Evolutionary conservation across 2,888 invertebrate species (phyloP), one percentile per base, ranked within the genome.

Genomic region (Lymantria monacha): DNA sequence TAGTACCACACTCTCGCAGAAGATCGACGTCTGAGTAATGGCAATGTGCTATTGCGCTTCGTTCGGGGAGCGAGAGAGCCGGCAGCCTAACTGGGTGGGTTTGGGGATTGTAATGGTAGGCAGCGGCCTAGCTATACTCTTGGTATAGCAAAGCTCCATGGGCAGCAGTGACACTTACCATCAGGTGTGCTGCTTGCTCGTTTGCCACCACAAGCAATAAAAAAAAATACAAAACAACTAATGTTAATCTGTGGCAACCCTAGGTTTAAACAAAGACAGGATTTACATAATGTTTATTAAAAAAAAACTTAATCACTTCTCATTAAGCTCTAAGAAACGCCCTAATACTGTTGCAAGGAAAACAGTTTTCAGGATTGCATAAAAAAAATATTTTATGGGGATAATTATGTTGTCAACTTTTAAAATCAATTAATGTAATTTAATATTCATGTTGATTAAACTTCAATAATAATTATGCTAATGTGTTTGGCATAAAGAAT

Each of bases 241-340:
- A 36, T n/a, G 0, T 22, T 40, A 46, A 46, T 37, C 1, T 36
- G n/a, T 46, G 52, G 42, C 56, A 61, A 42, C 68, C 61, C 61
- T 63, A 44, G 22, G 14, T 13, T 48, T 51, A 52, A 13, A 59
- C 40, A 41, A 49, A 62, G 63, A 51, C 55, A 44, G 47, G 57
- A 74, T 78, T 74, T 70, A 60, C 77, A 75, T 78, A 73, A 76
- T 72, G 68, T 69, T 70, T 74, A 76, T 75, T 74, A 69, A 73
- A 75, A n/a, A n/a, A 74, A 69, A 66, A 64, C 61, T 66, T 68
- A 72, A 72, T 63, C 53, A 48, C 51, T 42, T 61, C 63, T 69
- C 68, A 72, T 76, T 67, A 73, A 57, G 59, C 46, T 51, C 45
- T 41, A 13, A 44, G 44, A 59, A 62, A 59, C 49, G 53, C 51